These are phyloP conservation scores for Dicranocentrus wangi DNA, from an alignment of 2,888 invertebrate species.

Conservation along the genomic window DNA sequence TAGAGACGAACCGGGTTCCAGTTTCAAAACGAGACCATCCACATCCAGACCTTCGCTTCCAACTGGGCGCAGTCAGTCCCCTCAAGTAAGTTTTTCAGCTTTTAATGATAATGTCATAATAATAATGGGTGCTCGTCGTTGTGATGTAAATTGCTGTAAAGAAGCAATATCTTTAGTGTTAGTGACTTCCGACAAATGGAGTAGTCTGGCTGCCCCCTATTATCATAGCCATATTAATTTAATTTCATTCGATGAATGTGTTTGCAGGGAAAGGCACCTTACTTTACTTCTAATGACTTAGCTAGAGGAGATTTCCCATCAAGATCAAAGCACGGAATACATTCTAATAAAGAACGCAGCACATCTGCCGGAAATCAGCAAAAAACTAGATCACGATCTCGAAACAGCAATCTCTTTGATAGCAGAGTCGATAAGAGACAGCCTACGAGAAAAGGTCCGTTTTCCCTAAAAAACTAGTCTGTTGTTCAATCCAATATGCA, in stretches of 20 bases:
- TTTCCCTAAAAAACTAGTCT: too few species aligned
- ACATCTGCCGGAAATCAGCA: not conserved
- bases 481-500: too few species aligned
- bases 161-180: too few species aligned
- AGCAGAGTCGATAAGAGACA: not conserved
- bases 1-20: not conserved
- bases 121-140: too few species aligned
- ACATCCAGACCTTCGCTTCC: slow-evolving; percentile 6
- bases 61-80: slow-evolving; percentile 22
- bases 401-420: not conserved
- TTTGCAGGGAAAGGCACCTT: slow-evolving; percentile 19
- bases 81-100: slow-evolving; percentile 17
- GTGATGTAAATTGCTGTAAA: too few species aligned
- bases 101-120: too few species aligned
- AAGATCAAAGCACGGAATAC: slow-evolving; percentile 26
- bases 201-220: too few species aligned
- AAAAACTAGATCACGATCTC: slow-evolving; percentile 2
- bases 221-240: too few species aligned
- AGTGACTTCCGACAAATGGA: too few species aligned
- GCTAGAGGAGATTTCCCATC: slow-evolving; percentile 44
- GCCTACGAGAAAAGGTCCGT: slow-evolving; percentile 11
- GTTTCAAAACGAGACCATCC: not conserved
- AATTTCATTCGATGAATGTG: too few species aligned
- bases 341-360: slow-evolving; percentile 7
- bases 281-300: slow-evolving; percentile 35